Conservation (phyloP, 2,797 vertebrate species). For the Sandelia bainsii region DNA sequence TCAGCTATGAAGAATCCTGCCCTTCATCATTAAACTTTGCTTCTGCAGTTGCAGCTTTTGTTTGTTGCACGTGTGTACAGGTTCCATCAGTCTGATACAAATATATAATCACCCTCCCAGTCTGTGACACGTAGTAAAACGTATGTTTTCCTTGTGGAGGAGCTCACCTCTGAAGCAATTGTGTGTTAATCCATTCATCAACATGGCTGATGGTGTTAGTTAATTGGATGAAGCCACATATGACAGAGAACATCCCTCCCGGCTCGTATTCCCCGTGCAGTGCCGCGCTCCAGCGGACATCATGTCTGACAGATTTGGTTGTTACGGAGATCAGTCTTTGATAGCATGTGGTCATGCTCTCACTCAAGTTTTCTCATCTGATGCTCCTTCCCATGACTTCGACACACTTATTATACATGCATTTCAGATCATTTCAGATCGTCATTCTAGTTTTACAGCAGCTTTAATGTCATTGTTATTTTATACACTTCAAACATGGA, state of each 20-base stretch:
- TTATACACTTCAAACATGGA: not conserved
- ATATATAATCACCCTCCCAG: too few relatives aligned
- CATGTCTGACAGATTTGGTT: slow-evolving; percentile 46
- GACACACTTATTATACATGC: not conserved
- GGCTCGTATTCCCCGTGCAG: slow-evolving; percentile 46
- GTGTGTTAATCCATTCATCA: slow-evolving; percentile 76
- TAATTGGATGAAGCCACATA: slow-evolving; percentile 76
- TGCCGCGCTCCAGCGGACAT: slow-evolving; percentile 18
- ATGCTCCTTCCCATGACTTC: not conserved
- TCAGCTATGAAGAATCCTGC: too few relatives aligned
- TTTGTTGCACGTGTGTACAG: too few relatives aligned
- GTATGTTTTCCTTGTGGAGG: slow-evolving; percentile 57
- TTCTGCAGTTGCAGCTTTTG: too few relatives aligned
- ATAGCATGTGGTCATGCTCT: not conserved
- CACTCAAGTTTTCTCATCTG: slow-evolving; percentile 6
- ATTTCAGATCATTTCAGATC: not conserved
- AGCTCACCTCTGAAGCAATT: slow-evolving; percentile 70
- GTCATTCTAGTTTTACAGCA: not conserved
- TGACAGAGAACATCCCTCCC: slow-evolving; percentile 40
- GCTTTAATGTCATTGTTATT: not conserved
- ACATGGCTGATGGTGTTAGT: slow-evolving; percentile 72
- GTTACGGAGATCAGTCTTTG: slow-evolving; percentile 46
- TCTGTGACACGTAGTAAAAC: slow-evolving; percentile 1
- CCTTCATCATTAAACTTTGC: too few relatives aligned
- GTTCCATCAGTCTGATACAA: too few relatives aligned